Percentiles rank a stretch among this genome's conserved stretches.
Conservation (phyloP, 2,113 vertebrate species). For the Spermophilus dauricus region DNA sequence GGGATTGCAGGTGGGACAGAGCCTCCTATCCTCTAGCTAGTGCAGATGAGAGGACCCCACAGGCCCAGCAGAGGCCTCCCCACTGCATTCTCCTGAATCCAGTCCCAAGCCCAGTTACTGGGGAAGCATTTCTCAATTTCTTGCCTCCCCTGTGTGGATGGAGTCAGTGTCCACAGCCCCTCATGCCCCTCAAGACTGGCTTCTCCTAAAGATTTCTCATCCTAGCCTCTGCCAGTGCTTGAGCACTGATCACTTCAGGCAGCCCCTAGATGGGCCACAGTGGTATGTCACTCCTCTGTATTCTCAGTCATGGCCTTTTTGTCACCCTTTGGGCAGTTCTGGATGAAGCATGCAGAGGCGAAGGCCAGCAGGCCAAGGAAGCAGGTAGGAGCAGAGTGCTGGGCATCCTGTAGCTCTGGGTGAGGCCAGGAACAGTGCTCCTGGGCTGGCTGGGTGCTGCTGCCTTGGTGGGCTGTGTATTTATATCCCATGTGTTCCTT, state of each 20-base stretch:
- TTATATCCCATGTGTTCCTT: constrained; percentile 86
- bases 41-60: too few relatives aligned
- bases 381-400: constrained; percentile 86
- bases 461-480: constrained; percentile 78
- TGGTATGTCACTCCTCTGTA: constrained; percentile 88
- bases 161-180: constrained; percentile 73
- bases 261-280: neutral
- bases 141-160: neutral
- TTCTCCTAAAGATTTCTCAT: too few relatives aligned
- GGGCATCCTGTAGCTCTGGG: constrained; percentile 86
- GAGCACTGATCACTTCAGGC: neutral
- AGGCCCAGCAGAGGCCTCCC: neutral
- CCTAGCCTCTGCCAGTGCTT: neutral
- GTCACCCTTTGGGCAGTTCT: constrained; percentile 97
- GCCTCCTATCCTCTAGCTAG: neutral
- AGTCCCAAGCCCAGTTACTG: neutral
- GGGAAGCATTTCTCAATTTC: neutral
- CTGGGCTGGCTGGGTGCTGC: constrained; percentile 1
- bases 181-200: neutral
- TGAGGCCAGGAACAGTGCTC: neutral
- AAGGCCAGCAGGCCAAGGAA: constrained; percentile 93
- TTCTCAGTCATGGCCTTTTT: constrained; percentile 91
- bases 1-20: neutral
- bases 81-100: neutral
- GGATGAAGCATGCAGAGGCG: constrained; percentile 97